Evolutionary conservation across 2,888 invertebrate genomes (phyloP).

Genomic region (Leptothorax acervorum): DNA sequence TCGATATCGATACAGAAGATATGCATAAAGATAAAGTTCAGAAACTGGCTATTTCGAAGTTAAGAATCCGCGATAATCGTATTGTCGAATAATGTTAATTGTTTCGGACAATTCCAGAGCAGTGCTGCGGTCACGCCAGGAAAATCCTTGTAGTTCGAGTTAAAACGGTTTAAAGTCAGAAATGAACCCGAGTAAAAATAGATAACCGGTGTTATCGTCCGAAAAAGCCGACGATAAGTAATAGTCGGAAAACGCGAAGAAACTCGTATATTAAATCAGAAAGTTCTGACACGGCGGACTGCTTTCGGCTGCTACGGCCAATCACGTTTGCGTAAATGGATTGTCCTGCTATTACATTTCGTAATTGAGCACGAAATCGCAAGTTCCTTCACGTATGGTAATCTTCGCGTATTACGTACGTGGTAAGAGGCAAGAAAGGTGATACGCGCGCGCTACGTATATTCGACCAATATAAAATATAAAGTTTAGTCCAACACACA

Average conservation of each 20-base stretch:
- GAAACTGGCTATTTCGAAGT: neutral
- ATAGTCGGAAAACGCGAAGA: slow-evolving; percentile 21
- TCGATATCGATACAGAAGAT: neutral
- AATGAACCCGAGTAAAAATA: slow-evolving; percentile 5
- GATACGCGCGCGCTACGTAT: neutral
- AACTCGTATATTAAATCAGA: slow-evolving; percentile 39
- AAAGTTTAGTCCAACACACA: neutral
- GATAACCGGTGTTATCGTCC: slow-evolving; percentile 37
- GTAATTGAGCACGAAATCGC: slow-evolving; percentile 3
- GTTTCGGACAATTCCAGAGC: neutral
- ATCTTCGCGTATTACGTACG: neutral
- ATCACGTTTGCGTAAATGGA: slow-evolving; percentile 33
- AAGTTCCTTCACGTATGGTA: slow-evolving; percentile 1
- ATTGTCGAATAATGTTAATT: neutral
- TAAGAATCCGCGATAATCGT: neutral
- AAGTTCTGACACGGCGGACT: slow-evolving; percentile 40
- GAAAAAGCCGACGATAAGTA: slow-evolving; percentile 38
- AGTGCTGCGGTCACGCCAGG: neutral
- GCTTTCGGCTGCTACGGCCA: slow-evolving; percentile 17
- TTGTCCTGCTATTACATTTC: neutral
- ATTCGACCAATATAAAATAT: slow-evolving; percentile 1
- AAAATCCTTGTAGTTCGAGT: slow-evolving; percentile 4
- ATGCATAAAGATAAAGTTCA: neutral
- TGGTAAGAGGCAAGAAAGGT: neutral
- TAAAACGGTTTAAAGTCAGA: neutral